These are phyloP conservation scores for Chaitophorus viminalis DNA, from an alignment of 2,888 invertebrate species.

Conservation along the genomic window DNA sequence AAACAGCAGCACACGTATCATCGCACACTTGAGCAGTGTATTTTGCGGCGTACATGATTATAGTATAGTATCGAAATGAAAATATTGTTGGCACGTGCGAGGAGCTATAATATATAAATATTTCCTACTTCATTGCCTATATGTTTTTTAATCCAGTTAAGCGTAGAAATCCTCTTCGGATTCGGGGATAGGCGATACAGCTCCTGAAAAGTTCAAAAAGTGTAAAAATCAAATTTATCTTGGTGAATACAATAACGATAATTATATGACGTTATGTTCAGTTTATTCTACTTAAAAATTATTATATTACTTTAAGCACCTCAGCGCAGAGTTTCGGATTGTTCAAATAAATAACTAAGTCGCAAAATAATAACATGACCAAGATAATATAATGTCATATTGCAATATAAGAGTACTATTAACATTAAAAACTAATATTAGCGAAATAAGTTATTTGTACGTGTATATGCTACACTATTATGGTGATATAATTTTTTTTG, in stretches of 20 bases:
- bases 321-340: not conserved
- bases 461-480: too few species aligned
- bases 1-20: not conserved
- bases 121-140: not conserved
- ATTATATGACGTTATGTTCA: too few species aligned
- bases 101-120: not conserved
- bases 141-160: not conserved
- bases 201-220: not conserved
- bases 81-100: not conserved
- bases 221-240: not conserved
- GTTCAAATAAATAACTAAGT: too few species aligned
- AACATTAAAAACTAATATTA: too few species aligned
- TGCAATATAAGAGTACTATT: too few species aligned
- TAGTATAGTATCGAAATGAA: not conserved
- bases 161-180: conserved; percentile 52
- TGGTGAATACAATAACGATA: not conserved
- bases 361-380: too few species aligned
- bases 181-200: conserved; percentile 48
- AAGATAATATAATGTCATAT: too few species aligned
- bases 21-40: not conserved
- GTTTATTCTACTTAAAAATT: not conserved
- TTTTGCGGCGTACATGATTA: not conserved
- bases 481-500: too few species aligned
- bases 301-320: not conserved
- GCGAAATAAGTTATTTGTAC: too few species aligned